Evolutionary conservation across 2,113 vertebrate species (phyloP).

Genomic region (Eonycteris spelaea): DNA sequence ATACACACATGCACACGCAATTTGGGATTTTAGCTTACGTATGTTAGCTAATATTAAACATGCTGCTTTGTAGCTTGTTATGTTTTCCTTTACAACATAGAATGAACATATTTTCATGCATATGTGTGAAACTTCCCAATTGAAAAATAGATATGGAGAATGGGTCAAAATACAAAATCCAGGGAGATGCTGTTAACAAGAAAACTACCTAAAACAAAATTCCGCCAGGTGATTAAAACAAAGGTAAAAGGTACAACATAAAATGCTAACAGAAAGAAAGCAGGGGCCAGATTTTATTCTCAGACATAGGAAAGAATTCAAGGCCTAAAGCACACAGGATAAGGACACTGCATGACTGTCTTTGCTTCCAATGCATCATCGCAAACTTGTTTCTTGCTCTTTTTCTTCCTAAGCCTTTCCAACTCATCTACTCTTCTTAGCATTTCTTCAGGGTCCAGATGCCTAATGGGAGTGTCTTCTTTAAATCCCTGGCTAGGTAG

Average conservation of each 20-base stretch:
- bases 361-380: conserved; percentile 76
- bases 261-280: conserved; percentile 70
- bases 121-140: conserved; percentile 46
- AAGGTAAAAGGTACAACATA: conserved; percentile 57
- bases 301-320: conserved; percentile 29
- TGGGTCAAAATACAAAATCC: conserved; percentile 63
- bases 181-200: conserved; percentile 59
- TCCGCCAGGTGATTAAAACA: conserved; percentile 44
- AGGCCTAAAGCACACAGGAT: conserved; percentile 74
- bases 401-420: conserved; percentile 77
- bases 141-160: conserved; percentile 55
- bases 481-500: conserved; percentile 26
- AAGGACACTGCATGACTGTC: conserved; percentile 71
- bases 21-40: conserved; percentile 55
- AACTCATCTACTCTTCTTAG: conserved; percentile 73
- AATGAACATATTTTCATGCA: conserved; percentile 68
- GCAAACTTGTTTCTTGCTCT: conserved; percentile 76
- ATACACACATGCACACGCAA: neutral
- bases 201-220: conserved; percentile 64
- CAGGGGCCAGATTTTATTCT: conserved; percentile 58
- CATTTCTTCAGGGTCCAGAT: conserved; percentile 71
- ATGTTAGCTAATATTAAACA: conserved; percentile 59
- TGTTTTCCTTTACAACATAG: conserved; percentile 43
- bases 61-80: conserved; percentile 45
- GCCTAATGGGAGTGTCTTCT: conserved; percentile 58